These are phyloP conservation scores for Cataglyphis hispanica DNA, from an alignment of 1,140 invertebrate species.

Conservation along the genomic window DNA sequence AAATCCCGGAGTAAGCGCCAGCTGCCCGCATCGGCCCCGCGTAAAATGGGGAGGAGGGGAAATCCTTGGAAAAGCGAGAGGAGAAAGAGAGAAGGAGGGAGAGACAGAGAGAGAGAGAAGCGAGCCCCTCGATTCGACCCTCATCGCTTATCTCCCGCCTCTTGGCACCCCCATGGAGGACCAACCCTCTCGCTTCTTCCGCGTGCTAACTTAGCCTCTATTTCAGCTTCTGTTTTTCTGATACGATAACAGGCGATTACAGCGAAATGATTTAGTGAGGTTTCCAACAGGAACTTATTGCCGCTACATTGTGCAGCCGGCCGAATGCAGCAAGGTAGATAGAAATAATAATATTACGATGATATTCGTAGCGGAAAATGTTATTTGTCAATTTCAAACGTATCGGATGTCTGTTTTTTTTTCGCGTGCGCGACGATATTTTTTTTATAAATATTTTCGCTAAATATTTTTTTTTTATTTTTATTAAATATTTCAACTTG, in stretches of 20 bases:
- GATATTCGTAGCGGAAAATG: not conserved
- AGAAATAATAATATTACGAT: not conserved
- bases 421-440: not conserved
- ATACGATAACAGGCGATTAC: conserved; percentile 40
- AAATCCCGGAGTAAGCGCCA: conserved; percentile 76
- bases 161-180: not conserved
- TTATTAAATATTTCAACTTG: not conserved
- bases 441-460: not conserved
- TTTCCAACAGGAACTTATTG: conserved; percentile 17
- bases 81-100: not conserved
- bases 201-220: conserved; percentile 33
- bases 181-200: conserved; percentile 2
- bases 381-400: conserved; percentile 31
- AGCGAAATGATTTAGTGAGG: conserved; percentile 51
- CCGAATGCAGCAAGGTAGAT: not conserved
- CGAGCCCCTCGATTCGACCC: conserved; percentile 59
- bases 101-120: conserved; percentile 40
- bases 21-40: conserved; percentile 66
- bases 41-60: conserved; percentile 64
- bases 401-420: not conserved
- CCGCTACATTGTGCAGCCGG: not conserved
- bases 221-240: conserved; percentile 51
- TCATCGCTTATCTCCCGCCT: conserved; percentile 64
- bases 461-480: not conserved
- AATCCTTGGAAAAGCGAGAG: conserved; percentile 59